These are phyloP conservation scores for Drosophila ananassae DNA, from an alignment of 1,140 invertebrate genomes.

Conservation along the genomic window DNA sequence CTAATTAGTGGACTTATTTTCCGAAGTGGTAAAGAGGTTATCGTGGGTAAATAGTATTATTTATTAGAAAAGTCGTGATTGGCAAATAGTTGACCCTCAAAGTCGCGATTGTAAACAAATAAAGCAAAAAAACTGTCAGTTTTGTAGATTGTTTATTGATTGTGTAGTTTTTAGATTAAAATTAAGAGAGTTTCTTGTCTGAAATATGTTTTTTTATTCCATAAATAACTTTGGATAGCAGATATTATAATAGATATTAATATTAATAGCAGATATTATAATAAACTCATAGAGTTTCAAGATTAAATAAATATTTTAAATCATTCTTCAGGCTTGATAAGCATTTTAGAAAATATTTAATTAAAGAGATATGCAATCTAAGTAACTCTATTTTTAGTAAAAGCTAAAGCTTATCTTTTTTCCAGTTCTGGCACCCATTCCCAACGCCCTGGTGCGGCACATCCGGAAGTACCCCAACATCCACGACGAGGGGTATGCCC, in stretches of 20 bases:
- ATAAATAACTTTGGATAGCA: too few species aligned
- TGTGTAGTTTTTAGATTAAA: background rate
- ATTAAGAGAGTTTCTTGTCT: background rate
- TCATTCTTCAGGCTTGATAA: background rate
- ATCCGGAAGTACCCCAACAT: conserved; percentile 89
- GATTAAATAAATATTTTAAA: background rate
- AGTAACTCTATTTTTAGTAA: too few species aligned
- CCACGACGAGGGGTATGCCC: conserved; percentile 88
- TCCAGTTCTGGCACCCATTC: conserved; percentile 87
- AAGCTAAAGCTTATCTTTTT: background rate
- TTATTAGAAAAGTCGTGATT: conserved; percentile 2
- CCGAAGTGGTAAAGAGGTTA: background rate
- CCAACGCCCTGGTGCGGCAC: conserved; percentile 86
- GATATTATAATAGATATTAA: too few species aligned
- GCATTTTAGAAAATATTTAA: background rate
- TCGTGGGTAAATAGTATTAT: background rate
- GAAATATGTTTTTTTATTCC: too few species aligned
- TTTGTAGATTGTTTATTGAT: too few species aligned
- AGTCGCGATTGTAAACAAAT: background rate
- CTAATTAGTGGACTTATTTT: background rate
- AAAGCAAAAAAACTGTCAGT: background rate
- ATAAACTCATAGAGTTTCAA: background rate
- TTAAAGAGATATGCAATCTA: background rate
- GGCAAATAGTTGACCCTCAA: background rate
- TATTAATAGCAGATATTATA: too few species aligned